A percentile compares a stretch with the other conserved stretches of the same genome.
phyloP scores from a whole-genome alignment of 1,140 invertebrate genomes.

The Fopius arisanus region DNA sequence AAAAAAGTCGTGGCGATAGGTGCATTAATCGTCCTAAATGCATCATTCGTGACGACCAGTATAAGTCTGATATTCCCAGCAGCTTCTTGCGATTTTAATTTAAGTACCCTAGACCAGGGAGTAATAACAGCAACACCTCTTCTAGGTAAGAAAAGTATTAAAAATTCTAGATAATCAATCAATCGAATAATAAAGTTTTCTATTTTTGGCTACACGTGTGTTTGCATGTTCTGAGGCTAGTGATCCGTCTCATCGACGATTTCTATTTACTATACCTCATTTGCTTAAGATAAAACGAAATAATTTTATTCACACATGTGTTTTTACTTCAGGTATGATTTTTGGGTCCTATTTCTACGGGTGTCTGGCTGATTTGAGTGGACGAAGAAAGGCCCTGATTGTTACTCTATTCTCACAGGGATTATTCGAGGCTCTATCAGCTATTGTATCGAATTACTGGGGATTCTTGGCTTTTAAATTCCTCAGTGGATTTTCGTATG shows the following conservation, averaged over 20 bases:
- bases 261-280: no score
- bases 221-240: no score
- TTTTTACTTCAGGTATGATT: constrained; percentile 59
- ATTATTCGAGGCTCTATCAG: constrained; percentile 55
- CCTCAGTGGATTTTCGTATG: constrained; percentile 70
- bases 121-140: not conserved
- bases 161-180: no score
- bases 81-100: not conserved
- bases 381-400: constrained; percentile 58
- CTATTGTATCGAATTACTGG: constrained; percentile 58
- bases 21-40: not conserved
- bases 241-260: no score
- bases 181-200: no score
- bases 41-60: not conserved
- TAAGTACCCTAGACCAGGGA: not conserved
- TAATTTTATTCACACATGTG: no score
- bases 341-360: constrained; percentile 66
- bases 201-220: no score
- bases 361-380: constrained; percentile 60
- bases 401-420: constrained; percentile 62
- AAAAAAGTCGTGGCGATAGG: not conserved
- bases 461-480: constrained; percentile 66
- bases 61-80: not conserved
- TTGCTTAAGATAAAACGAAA: no score
- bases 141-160: not conserved